Percentiles rank a stretch among this genome's conserved stretches.
Conservation (phyloP, 2,888 invertebrate genomes). For the Pherbina coryleti region DNA sequence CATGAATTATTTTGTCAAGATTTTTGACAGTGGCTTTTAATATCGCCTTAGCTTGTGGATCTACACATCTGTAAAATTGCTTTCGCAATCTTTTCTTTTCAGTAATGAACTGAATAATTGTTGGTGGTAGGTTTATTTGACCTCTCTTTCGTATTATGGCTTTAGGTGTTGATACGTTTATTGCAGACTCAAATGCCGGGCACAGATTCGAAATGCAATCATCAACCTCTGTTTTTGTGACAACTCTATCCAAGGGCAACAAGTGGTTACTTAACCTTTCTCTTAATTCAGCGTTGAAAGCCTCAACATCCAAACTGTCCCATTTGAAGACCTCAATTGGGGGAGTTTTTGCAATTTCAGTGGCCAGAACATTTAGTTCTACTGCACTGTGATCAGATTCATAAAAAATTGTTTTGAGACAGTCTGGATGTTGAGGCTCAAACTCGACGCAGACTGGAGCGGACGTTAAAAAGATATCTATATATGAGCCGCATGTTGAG, state of each 20-base stretch:
- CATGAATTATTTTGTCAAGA: no score
- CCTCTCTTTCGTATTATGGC: no score
- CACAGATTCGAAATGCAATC: no score
- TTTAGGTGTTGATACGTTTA: neutral
- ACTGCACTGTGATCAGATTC: neutral
- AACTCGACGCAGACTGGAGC: neutral
- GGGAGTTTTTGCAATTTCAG: no score
- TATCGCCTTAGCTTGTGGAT: neutral
- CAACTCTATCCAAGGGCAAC: neutral
- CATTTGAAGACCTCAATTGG: neutral
- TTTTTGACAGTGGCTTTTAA: neutral
- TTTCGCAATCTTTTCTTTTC: neutral
- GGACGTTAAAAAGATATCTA: no score
- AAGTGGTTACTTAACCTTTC: no score
- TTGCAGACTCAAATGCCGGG: no score
- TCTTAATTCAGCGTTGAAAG: neutral
- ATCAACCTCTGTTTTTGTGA: no score
- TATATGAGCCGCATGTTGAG: no score
- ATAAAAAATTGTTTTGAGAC: neutral
- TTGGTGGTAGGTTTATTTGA: no score
- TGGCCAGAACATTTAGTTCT: no score
- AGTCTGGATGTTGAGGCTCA: neutral
- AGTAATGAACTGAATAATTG: no score
- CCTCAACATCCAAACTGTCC: neutral
- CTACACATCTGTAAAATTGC: neutral